Base-by-base conservation (phyloP, 2,797 vertebrate species). In the Myripristis jacobus region DNA sequence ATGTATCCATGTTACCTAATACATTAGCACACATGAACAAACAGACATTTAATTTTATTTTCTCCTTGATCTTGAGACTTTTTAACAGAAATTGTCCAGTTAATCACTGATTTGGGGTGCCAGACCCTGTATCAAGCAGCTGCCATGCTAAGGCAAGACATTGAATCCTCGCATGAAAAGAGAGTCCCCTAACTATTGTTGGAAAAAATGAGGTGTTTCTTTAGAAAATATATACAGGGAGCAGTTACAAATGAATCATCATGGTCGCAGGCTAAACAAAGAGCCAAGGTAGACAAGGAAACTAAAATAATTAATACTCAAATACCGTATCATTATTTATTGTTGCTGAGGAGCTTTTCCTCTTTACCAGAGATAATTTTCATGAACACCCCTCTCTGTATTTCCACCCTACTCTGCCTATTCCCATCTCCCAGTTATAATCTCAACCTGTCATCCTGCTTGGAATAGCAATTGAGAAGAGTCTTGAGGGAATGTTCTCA, bases 391-490 rank as follows among this genome's bases (percentile, higher is more conserved):
- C 9, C 1, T 36, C 34, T 11, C 12, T 36, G 11, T 36, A n/a
- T n/a, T n/a, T n/a, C n/a, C n/a, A n/a, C n/a, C 82, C 69, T 69
- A 44, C 54, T 81, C 77, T 84, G 64, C 50, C 77, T 80, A 53
- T 83, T 81, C 73, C 67, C 66, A 75, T 59, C 70, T 77, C 67
- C 55, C 64, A 55, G 62, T 76, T 63, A 83, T 88, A 86, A 89
- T 88, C 84, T 76, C 78, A 86, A 77, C 61, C 73, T 76, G 70
- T 77, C 86, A 79, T 66, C 73, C 51, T 79, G 78, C 55, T 55
- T 74, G 70, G 89, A 90, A 90, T 87, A 90, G 87, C 80, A 90
- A 91, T 80, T 50, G 55, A 75, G 53, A 62, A 4, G 38, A 69
- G 57, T 80, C 88, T 60, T 68, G 9, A 6, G 72, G 85, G 75